phyloP scores from a whole-genome alignment of 2,888 invertebrate species.

The Galeruca laticollis region DNA sequence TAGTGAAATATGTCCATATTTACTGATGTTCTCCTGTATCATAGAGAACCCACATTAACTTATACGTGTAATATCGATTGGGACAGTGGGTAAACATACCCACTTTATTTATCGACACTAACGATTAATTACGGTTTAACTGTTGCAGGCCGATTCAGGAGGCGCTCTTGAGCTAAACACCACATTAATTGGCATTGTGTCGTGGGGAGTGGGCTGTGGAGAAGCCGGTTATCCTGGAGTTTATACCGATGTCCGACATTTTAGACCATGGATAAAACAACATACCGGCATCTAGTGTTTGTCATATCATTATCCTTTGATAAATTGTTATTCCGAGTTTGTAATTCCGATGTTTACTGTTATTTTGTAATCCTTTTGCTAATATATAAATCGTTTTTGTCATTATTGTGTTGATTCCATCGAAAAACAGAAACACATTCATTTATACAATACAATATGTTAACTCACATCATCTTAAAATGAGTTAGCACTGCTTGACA shows the following conservation, averaged over 20 bases:
- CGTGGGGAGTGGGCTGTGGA: constrained; percentile 48
- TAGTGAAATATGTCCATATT: too few species aligned
- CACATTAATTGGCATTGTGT: constrained; percentile 42
- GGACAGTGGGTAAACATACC: too few species aligned
- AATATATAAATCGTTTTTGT: background rate
- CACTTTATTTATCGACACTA: constrained; percentile 12
- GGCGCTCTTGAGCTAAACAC: constrained; percentile 44
- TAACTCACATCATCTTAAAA: too few species aligned
- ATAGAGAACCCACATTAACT: too few species aligned
- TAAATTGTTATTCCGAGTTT: constrained; percentile 20
- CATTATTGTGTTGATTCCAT: too few species aligned
- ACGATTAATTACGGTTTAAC: constrained; percentile 20
- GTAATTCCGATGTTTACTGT: constrained; percentile 3
- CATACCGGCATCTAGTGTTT: constrained; percentile 32
- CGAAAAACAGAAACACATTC: too few species aligned
- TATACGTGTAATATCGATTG: too few species aligned
- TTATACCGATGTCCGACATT: constrained; percentile 45
- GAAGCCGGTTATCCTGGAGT: constrained; percentile 49
- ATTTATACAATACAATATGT: too few species aligned
- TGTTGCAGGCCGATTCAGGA: constrained; percentile 57
- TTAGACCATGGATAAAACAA: constrained; percentile 41
- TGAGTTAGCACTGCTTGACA: too few species aligned
- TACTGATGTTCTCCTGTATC: too few species aligned
- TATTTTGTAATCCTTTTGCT: background rate
- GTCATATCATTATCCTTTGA: constrained; percentile 28